A percentile compares a stretch with the other conserved stretches of the same genome.
Conservation (phyloP, 2,113 vertebrate genomes). For the Scolopax mira region DNA sequence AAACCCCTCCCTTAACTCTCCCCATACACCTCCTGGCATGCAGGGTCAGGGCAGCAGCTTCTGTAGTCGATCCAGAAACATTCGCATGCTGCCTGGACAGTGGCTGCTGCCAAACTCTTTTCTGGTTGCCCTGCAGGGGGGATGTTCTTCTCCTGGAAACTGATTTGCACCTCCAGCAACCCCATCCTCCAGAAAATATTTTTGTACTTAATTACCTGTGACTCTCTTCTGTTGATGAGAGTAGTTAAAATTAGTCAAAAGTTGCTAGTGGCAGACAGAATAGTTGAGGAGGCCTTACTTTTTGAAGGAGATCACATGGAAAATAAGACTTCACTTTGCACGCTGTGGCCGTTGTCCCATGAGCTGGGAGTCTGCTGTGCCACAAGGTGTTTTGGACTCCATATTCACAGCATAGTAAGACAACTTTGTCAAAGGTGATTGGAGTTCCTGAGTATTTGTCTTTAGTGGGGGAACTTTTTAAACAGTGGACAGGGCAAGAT, state of each 20-base stretch:
- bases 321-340: neutral
- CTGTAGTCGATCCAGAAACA: neutral
- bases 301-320: neutral
- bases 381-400: neutral
- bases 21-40: neutral
- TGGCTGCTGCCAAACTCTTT: neutral
- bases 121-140: neutral
- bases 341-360: rapidly evolving
- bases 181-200: neutral
- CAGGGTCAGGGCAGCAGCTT: neutral
- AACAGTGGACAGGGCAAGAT: neutral
- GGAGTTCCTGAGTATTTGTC: neutral
- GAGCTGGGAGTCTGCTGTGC: neutral
- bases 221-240: neutral
- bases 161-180: neutral
- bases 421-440: neutral
- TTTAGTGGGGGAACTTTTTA: neutral
- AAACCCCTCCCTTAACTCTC: neutral
- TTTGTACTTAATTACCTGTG: neutral
- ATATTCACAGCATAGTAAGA: neutral
- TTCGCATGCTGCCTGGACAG: neutral
- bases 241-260: neutral
- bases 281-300: neutral
- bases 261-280: neutral
- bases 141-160: neutral